Evolutionary conservation across 2,113 vertebrate species (phyloP).

Genomic region (Murina feae): DNA sequence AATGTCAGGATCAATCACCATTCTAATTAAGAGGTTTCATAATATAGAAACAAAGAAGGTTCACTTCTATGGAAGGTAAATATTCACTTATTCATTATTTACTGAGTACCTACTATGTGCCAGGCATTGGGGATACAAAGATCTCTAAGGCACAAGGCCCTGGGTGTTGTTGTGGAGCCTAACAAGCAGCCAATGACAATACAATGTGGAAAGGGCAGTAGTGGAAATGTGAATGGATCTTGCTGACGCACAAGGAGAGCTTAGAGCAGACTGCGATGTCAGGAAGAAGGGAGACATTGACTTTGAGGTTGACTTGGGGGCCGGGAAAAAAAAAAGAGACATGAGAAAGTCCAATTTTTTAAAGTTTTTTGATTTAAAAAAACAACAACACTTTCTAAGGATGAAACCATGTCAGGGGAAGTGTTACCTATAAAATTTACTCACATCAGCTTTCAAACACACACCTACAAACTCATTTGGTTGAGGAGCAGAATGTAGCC

Average conservation of each 20-base stretch:
- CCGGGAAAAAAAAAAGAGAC: background rate
- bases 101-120: background rate
- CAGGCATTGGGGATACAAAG: background rate
- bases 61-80: constrained; percentile 20
- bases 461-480: background rate
- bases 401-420: background rate
- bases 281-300: background rate
- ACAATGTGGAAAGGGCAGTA: background rate
- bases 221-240: background rate
- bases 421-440: background rate
- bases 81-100: background rate
- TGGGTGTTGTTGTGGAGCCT: background rate
- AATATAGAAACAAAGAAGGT: constrained; percentile 38
- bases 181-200: background rate
- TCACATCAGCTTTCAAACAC: background rate
- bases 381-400: background rate
- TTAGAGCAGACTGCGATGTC: background rate
- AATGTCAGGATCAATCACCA: background rate
- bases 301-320: background rate
- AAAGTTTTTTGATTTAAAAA: background rate
- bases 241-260: background rate
- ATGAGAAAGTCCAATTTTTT: background rate
- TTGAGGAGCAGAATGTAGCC: background rate
- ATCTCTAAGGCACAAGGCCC: background rate
- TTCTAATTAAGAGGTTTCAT: constrained; percentile 13